These are phyloP conservation scores for Macrophya annulata DNA, from an alignment of 2,888 invertebrate species.

Conservation along the genomic window DNA sequence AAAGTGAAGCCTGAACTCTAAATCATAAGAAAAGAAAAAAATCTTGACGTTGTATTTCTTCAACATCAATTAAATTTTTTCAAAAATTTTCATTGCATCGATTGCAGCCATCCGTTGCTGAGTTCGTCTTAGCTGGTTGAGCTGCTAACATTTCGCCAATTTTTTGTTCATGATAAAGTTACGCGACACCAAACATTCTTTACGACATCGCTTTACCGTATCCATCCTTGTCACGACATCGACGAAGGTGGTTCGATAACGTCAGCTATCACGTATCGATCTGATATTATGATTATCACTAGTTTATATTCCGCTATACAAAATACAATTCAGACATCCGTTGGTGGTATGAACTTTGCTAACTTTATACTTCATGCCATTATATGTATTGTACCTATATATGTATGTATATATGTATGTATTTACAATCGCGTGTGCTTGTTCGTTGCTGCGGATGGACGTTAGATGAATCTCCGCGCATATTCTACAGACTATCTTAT, in stretches of 20 bases:
- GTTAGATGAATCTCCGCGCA: slow-evolving; percentile 41
- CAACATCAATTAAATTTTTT: neutral
- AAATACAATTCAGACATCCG: slow-evolving; percentile 32
- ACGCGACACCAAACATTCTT: slow-evolving; percentile 66
- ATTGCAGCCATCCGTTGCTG: neutral
- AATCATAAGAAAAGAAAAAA: neutral
- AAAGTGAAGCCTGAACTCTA: neutral
- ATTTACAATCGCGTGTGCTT: slow-evolving; percentile 30
- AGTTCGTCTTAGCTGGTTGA: neutral
- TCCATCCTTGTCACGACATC: slow-evolving; percentile 69
- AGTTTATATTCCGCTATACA: slow-evolving; percentile 30
- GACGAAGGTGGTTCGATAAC: slow-evolving; percentile 63
- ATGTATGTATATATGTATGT: neutral
- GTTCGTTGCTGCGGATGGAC: neutral
- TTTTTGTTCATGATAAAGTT: slow-evolving; percentile 56
- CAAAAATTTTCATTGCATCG: neutral
- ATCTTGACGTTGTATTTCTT: neutral
- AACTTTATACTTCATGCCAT: slow-evolving; percentile 19
- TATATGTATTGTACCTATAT: neutral
- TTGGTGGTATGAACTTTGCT: slow-evolving; percentile 18
- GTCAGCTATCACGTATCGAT: slow-evolving; percentile 75
- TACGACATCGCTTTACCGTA: slow-evolving; percentile 64
- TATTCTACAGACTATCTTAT: slow-evolving; percentile 33
- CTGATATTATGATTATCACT: slow-evolving; percentile 69
- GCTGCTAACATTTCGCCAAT: slow-evolving; percentile 10